Base-by-base conservation (phyloP, 2,113 vertebrate species). In the Saguinus imperator region DNA sequence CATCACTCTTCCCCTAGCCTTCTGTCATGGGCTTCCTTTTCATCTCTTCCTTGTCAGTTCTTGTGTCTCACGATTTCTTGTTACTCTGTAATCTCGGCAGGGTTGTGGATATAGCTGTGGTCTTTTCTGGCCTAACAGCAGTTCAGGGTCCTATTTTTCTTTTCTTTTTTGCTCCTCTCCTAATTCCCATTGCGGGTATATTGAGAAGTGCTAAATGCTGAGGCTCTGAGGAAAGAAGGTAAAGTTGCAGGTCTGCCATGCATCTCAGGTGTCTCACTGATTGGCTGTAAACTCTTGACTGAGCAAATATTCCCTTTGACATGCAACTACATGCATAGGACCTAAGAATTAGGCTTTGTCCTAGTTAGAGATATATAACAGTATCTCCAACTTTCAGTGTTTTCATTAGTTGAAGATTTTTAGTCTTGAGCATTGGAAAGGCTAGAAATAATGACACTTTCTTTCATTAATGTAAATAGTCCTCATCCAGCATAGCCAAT, bases 21-120 rank as follows among this genome's bases (percentile, higher is more conserved):
- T 87, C 91, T 75, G 83, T 80, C 91, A 43, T 27, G 25, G n/a
- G 76, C 48, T 87, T 82, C 72, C 70, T 94, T 76, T 90, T 55
- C 91, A 92, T 84, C 75, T 64, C 55, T 91, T 76, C n/a, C 70
- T 87, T 91, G 87, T 97, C 87, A 91, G 21, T 72, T 90, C 64
- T 55, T 23, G 21, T 20, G 66, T 87, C 90, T 93, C 94, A 96
- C 72, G 17, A 50, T 92, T 87, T 96, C 94, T 94, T 79, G 23
- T 93, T 61, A 23, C 20, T 55, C 85, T 91, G 12, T 35, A 50
- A 73, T 89, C 61, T 57, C 72, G 29, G 82, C 89, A 93, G 85
- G 70, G 95, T 91, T 72, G 32, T 2, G 1, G 70, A 4, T 76
- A 87, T 29, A 76, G 58, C 45, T 75, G 55, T 21, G 27, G 37